Evolutionary conservation across 2,888 invertebrate species (phyloP), one percentile per base, ranked within the genome.

Genomic region (Lacanobia oleracea): DNA sequence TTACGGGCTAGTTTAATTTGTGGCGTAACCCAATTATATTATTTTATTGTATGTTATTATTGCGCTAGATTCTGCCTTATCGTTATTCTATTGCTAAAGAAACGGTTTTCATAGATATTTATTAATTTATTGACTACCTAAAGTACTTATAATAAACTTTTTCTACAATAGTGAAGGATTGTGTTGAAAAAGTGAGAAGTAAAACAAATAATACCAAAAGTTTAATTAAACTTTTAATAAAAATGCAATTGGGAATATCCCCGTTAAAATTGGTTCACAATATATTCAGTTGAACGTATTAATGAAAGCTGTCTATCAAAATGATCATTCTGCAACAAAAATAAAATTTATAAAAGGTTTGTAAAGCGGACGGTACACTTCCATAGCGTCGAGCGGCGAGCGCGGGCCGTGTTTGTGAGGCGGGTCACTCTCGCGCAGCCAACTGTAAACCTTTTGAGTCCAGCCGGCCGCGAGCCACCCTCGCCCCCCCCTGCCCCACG

Each of bases 391-490:
- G 88, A 91, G 88, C 93, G 88, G 85, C 82, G 88, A 87, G 86
- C 91, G 82, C 90, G 90, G 90, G 83, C 90, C 89, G 89, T 94
- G 95, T 95, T 95, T 95, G 95, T 93, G 92, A 94, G 95, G 95
- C 93, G 94, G 95, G 95, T 94, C 94, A 95, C 95, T 96, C 95
- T 92, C 90, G 95, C 95, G 95, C 95, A 95, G 87, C 94, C 89
- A 93, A 94, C 95, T 95, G 95, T 94, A 93, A 96, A 96, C 92
- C 94, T 95, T 95, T 96, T 93, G 95, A 95, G 94, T 91, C 92
- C 94, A 93, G 89, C 92, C 92, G 92, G 91, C 92, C 93, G 92
- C 92, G 90, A 89, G 90, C 88, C 90, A 81, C 91, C 88, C 88
- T 78, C 70, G 70, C 76, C 87, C 85, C 87, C 85, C 85, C 85